Evolutionary conservation across 2,113 vertebrate species (phyloP).

Genomic region (Ictalurus furcatus): DNA sequence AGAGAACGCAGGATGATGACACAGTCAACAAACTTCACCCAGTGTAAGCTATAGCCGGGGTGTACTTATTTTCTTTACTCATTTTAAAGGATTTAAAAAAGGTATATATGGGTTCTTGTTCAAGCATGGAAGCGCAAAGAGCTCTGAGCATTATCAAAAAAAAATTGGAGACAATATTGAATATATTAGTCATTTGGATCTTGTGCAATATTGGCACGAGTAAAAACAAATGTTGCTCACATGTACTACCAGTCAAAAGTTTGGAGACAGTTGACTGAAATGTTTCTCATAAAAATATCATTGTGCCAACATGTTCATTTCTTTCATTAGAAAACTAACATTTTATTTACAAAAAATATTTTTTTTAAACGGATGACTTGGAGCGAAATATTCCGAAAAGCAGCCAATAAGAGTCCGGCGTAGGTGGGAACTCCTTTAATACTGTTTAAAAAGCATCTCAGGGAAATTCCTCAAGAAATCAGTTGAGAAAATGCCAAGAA

Average conservation of each 20-base stretch:
- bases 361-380: too few relatives aligned
- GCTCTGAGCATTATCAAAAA: background rate
- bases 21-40: conserved; percentile 91
- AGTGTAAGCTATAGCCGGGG: conserved; percentile 72
- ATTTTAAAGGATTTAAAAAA: background rate
- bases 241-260: background rate
- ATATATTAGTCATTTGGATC: background rate
- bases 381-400: too few relatives aligned
- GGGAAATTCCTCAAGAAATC: too few relatives aligned
- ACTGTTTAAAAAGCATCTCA: too few relatives aligned
- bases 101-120: background rate
- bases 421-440: too few relatives aligned
- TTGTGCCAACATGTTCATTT: too few relatives aligned
- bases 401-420: too few relatives aligned
- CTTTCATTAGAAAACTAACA: too few relatives aligned
- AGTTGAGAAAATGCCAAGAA: too few relatives aligned
- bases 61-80: background rate
- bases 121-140: background rate
- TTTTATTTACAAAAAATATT: too few relatives aligned
- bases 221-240: background rate
- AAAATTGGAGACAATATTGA: background rate
- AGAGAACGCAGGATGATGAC: conserved; percentile 90
- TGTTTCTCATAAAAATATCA: too few relatives aligned
- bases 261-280: too few relatives aligned
- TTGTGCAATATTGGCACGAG: background rate